These are phyloP conservation scores for Macaria liturata DNA, from an alignment of 2,888 invertebrate genomes.

Conservation along the genomic window DNA sequence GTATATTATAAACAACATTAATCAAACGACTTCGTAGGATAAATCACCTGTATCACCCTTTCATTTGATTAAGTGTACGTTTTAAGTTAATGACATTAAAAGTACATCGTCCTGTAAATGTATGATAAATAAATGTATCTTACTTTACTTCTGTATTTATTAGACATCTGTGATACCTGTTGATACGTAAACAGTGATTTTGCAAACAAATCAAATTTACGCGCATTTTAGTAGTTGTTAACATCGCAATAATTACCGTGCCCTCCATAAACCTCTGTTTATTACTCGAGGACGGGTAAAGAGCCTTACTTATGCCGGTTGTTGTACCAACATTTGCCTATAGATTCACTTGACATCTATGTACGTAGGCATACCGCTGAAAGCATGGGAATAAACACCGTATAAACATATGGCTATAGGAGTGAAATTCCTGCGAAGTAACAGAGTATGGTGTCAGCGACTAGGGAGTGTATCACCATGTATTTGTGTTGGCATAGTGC, in stretches of 20 bases:
- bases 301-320: slow-evolving; percentile 22
- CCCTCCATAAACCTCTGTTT: slow-evolving; percentile 33
- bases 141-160: no score
- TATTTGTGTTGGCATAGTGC: slow-evolving; percentile 39
- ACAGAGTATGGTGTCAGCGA: slow-evolving; percentile 6
- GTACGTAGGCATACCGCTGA: slow-evolving; percentile 3
- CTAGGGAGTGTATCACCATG: slow-evolving; percentile 24
- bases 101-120: no score
- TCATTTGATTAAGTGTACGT: no score
- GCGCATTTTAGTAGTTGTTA: slow-evolving; percentile 37
- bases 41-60: no score
- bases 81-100: no score
- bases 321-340: slow-evolving; percentile 20
- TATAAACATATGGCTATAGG: slow-evolving; percentile 1
- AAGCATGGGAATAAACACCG: slow-evolving; percentile 5
- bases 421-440: slow-evolving; percentile 4
- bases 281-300: slow-evolving; percentile 34
- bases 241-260: slow-evolving; percentile 34
- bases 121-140: no score
- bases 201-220: slow-evolving; percentile 28
- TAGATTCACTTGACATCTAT: slow-evolving; percentile 17
- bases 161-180: no score
- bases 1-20: no score
- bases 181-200: slow-evolving; percentile 14
- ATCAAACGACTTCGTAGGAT: no score